Evolutionary conservation across 1,140 invertebrate species (phyloP).

Genomic region (Calliopsis andreniformis): DNA sequence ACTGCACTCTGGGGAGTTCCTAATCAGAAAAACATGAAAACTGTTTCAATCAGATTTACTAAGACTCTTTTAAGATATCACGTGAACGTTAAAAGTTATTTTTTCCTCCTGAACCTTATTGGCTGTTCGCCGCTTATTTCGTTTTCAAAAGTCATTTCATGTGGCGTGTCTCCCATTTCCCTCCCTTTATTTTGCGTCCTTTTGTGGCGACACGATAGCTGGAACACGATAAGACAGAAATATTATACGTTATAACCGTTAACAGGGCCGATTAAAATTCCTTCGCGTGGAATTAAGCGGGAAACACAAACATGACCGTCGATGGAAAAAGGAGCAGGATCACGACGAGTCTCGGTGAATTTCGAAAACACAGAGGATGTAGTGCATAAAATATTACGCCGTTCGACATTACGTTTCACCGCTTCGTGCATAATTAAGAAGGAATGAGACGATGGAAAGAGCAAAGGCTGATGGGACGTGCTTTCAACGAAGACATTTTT

Average conservation of each 20-base stretch:
- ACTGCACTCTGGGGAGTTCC: no score
- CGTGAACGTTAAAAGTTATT: background rate
- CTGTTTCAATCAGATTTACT: no score
- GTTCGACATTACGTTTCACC: background rate
- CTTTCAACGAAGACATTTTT: background rate
- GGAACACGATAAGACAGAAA: background rate
- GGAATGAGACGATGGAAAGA: background rate
- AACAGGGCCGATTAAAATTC: background rate
- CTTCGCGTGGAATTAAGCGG: background rate
- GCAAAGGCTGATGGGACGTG: background rate
- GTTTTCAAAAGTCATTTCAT: constrained; percentile 1
- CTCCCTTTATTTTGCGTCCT: background rate
- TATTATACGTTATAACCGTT: constrained; percentile 11
- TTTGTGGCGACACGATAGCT: background rate
- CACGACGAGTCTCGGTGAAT: background rate
- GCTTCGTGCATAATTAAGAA: constrained; percentile 34
- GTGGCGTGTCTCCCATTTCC: background rate
- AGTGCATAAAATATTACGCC: constrained; percentile 20
- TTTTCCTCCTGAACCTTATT: background rate
- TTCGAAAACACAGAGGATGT: constrained; percentile 20
- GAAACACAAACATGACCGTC: background rate
- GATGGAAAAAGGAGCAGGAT: background rate
- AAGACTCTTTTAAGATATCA: no score
- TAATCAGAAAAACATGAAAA: no score
- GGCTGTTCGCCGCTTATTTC: constrained; percentile 10